A percentile compares a stretch with the other conserved stretches of the same genome.
phyloP scores from a whole-genome alignment of 2,888 invertebrate genomes.

The Tetragonula carbonaria region DNA sequence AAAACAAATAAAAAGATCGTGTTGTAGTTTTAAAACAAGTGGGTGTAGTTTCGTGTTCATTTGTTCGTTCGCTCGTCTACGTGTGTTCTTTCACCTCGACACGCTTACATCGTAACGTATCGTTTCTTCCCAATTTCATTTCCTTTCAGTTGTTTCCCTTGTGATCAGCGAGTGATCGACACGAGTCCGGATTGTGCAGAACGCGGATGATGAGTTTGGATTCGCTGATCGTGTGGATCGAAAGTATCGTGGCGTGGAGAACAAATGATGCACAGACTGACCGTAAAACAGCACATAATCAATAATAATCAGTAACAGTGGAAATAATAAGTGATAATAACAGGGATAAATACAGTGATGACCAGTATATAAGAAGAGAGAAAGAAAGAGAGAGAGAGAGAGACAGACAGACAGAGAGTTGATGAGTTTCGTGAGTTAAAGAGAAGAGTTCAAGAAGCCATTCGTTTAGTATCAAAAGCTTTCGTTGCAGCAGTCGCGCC shows the following conservation, averaged over 20 bases:
- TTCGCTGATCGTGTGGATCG: constrained; percentile 25
- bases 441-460: constrained; percentile 75
- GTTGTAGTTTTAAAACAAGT: constrained; percentile 3
- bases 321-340: constrained; percentile 25
- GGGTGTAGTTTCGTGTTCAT: constrained; percentile 29
- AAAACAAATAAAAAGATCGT: constrained; percentile 12
- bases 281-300: constrained; percentile 37
- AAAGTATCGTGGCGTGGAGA: constrained; percentile 41
- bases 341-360: constrained; percentile 27
- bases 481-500: constrained; percentile 76
- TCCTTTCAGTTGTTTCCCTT: not conserved
- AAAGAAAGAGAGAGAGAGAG: not conserved
- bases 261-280: constrained; percentile 46
- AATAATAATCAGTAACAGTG: constrained; percentile 19
- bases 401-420: not conserved
- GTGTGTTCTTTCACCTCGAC: not conserved
- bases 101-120: not conserved
- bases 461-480: constrained; percentile 77
- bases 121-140: not conserved
- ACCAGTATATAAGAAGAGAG: constrained; percentile 33
- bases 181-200: constrained; percentile 1
- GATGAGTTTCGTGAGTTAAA: constrained; percentile 60
- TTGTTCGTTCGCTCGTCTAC: constrained; percentile 11
- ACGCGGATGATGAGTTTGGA: constrained; percentile 28
- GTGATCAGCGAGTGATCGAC: not conserved